Evolutionary conservation across 2,113 vertebrate species (phyloP), one percentile per base, ranked within the genome.

Genomic region (Neodon shergylaensis): DNA sequence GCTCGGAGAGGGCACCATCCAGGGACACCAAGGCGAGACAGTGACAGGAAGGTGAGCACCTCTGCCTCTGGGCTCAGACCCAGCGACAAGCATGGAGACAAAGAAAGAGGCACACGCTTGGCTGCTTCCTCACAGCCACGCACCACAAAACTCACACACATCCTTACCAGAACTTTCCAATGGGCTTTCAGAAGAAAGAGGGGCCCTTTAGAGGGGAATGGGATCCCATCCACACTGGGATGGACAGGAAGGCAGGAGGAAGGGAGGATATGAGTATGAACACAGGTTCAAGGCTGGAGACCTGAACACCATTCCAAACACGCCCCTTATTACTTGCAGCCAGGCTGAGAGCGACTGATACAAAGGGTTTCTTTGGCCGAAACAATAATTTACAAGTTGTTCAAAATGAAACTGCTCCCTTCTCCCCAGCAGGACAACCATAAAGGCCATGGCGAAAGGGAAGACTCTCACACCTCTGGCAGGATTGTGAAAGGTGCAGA

Each of bases 91-190:
- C 28, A 9, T 47, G 61, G 54, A 22, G 36, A 31, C 39, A 36
- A 33, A 68, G 39, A 81, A 33, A 68, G 47, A 81, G 21, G 47
- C 47, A 28, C 0, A 0, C 47, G 63, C 14, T 19, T 26, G 63
- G 19, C 1, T 19, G 39, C 36, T 49, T 77, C 19, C 93, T 65
- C 16, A 22, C 76, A 49, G 14, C 26, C 94, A 44, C 77, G 65
- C 42, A 4, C 0, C 0, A 63, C 0, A 6, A 36, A n/a, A 61
- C 12, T 72, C 42, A 28, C 0, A 0, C 14, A 21, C 0, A 7
- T 21, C 54, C 3, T 65, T 58, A 68, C 90, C 12, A 26, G 63
- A 0, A 3, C 36, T 63, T 26, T 21, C 22, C 52, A 91, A 42
- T 82, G 44, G 78, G 26, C 76, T 54, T 33, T 31, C 6, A 42